A percentile compares a stretch with the other conserved stretches of the same genome.
phyloP scores from a whole-genome alignment of 2,888 invertebrate genomes.

The Stenoptilia bipunctidactyla region DNA sequence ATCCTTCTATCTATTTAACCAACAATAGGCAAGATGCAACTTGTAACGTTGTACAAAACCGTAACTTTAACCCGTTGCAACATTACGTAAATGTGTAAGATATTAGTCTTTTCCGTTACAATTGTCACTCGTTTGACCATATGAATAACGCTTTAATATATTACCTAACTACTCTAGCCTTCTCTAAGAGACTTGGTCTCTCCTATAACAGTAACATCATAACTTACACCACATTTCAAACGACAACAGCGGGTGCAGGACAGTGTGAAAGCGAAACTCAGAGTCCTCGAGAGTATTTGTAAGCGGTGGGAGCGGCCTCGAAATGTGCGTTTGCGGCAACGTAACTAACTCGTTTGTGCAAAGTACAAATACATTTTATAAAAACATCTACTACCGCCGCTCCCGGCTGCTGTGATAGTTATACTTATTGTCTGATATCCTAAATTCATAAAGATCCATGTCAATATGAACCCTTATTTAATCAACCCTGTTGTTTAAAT shows the following conservation, averaged over 20 bases:
- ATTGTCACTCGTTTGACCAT: constrained; percentile 59
- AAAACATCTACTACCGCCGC: too few species aligned
- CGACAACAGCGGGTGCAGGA: neutral
- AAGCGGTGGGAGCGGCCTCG: neutral
- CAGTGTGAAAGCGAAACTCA: neutral
- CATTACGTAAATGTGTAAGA: constrained; percentile 62
- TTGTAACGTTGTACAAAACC: constrained; percentile 46
- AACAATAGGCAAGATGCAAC: constrained; percentile 30
- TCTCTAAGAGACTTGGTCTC: constrained; percentile 63
- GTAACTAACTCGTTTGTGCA: constrained; percentile 12
- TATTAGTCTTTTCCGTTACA: constrained; percentile 68
- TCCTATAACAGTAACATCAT: constrained; percentile 55
- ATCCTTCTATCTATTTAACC: constrained; percentile 10
- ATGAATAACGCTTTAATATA: constrained; percentile 50
- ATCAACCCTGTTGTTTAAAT: constrained; percentile 47
- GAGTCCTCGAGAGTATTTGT: too few species aligned
- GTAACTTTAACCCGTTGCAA: constrained; percentile 60
- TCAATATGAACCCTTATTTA: constrained; percentile 31
- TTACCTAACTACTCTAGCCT: constrained; percentile 67
- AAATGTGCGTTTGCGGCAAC: neutral
- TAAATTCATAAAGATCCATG: constrained; percentile 53
- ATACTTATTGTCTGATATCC: constrained; percentile 64
- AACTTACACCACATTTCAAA: constrained; percentile 34
- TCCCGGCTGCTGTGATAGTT: constrained; percentile 25
- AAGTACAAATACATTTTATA: neutral